Percentiles rank a stretch among this genome's conserved stretches.
These are phyloP conservation scores for Brenthis ino DNA, from an alignment of 2,888 invertebrate species.

Conservation along the genomic window DNA sequence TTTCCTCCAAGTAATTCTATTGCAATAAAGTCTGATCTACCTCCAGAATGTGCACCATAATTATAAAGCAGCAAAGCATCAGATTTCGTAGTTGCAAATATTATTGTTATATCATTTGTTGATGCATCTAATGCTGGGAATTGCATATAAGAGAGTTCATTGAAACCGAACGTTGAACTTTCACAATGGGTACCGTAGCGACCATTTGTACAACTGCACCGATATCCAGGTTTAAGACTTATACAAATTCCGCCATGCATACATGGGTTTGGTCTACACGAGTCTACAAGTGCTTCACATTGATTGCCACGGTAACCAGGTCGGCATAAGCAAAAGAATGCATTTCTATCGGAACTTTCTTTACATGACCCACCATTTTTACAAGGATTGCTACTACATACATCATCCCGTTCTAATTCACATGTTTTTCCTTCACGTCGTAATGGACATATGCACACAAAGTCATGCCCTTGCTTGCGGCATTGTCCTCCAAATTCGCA, in stretches of 20 bases:
- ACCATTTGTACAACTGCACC: conserved; percentile 92
- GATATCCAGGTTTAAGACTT: conserved; percentile 93
- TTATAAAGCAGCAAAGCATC: conserved; percentile 95
- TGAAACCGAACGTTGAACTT: conserved; percentile 94
- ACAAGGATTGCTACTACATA: conserved; percentile 93
- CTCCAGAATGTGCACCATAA: conserved; percentile 93
- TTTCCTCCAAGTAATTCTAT: conserved; percentile 93
- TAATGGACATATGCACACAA: conserved; percentile 90
- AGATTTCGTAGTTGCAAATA: conserved; percentile 94
- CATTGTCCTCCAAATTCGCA: conserved; percentile 93
- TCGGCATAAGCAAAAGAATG: conserved; percentile 95
- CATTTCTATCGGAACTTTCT: conserved; percentile 92
- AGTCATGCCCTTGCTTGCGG: conserved; percentile 91
- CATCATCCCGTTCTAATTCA: conserved; percentile 91
- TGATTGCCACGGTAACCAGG: conserved; percentile 95
- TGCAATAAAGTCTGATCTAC: conserved; percentile 95
- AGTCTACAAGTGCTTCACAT: conserved; percentile 94
- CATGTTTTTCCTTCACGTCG: conserved; percentile 92
- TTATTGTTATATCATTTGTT: conserved; percentile 94
- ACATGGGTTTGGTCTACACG: conserved; percentile 97
- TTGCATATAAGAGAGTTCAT: conserved; percentile 93
- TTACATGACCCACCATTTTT: conserved; percentile 95
- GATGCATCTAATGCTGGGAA: conserved; percentile 93
- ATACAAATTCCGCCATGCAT: conserved; percentile 94
- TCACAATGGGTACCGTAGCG: conserved; percentile 96